A percentile compares a stretch with the other conserved stretches of the same genome.
phyloP scores from a whole-genome alignment of 2,113 vertebrate species.

The Nanger granti region DNA sequence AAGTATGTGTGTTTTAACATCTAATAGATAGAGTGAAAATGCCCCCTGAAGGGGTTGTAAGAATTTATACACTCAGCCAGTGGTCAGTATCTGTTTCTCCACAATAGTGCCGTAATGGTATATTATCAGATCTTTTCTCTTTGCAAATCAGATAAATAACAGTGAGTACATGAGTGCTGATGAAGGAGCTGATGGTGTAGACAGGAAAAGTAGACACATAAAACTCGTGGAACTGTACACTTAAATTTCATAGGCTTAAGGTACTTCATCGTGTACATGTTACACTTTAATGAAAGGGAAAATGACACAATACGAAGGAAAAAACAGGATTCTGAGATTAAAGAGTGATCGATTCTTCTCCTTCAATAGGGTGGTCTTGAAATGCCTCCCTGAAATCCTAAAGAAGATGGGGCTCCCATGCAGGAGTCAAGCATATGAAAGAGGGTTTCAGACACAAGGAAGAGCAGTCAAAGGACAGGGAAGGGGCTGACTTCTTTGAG shows the following conservation, averaged over 20 bases:
- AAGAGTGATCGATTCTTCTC: not conserved
- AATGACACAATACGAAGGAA: not conserved
- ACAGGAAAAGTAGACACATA: not conserved
- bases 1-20: not conserved
- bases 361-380: not conserved
- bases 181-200: not conserved
- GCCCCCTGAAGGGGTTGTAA: not conserved
- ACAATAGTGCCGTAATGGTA: not conserved
- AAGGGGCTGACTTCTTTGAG: constrained; percentile 43
- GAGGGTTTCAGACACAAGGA: constrained; percentile 42
- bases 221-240: not conserved
- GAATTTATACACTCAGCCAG: not conserved
- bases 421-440: constrained; percentile 26
- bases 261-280: not conserved
- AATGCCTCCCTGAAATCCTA: not conserved
- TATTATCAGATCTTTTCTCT: not conserved
- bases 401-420: not conserved
- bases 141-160: not conserved
- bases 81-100: not conserved
- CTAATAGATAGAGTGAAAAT: not conserved
- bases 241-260: not conserved
- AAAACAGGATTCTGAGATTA: not conserved
- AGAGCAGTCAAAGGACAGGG: constrained; percentile 46
- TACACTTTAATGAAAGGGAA: not conserved
- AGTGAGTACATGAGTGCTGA: not conserved